A percentile compares a stretch with the other conserved stretches of the same genome.
Evolutionary conservation across 2,113 vertebrate species (phyloP).

Genomic region (Gadus macrocephalus): DNA sequence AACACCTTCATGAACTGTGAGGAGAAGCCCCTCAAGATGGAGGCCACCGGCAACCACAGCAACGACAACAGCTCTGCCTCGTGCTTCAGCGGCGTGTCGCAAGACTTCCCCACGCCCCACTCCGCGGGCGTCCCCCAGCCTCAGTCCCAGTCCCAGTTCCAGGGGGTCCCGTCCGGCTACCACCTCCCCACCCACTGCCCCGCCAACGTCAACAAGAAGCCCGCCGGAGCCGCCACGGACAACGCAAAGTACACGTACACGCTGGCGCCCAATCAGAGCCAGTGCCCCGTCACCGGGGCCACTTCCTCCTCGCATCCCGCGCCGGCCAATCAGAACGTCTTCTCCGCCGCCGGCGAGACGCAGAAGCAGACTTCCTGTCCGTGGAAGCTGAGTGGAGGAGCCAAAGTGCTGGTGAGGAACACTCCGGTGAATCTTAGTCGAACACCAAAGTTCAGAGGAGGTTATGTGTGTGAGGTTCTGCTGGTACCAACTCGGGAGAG

Average conservation of each 20-base stretch:
- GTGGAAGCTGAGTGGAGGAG: conserved; percentile 68
- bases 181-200: conserved; percentile 41
- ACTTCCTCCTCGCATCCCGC: conserved; percentile 35
- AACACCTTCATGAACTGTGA: conserved; percentile 49
- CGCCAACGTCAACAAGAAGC: conserved; percentile 39
- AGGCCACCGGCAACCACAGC: conserved; percentile 19
- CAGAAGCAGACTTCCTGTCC: conserved; percentile 65
- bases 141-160: conserved; percentile 33
- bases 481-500: not conserved
- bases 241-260: conserved; percentile 55
- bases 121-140: conserved; percentile 26
- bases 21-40: conserved; percentile 58
- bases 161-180: conserved; percentile 45
- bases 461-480: not conserved
- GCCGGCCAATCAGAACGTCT: conserved; percentile 51
- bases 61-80: conserved; percentile 28
- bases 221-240: conserved; percentile 40
- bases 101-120: conserved; percentile 35
- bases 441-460: not conserved
- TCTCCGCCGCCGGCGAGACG: conserved; percentile 27
- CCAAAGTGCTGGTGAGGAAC: conserved; percentile 75
- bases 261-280: conserved; percentile 52
- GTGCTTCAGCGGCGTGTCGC: conserved; percentile 33
- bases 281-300: conserved; percentile 46
- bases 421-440: not conserved